A percentile compares a stretch with the other conserved stretches of the same genome.
Evolutionary conservation across 2,888 invertebrate genomes (phyloP).

Genomic region (Eledone cirrhosa): DNA sequence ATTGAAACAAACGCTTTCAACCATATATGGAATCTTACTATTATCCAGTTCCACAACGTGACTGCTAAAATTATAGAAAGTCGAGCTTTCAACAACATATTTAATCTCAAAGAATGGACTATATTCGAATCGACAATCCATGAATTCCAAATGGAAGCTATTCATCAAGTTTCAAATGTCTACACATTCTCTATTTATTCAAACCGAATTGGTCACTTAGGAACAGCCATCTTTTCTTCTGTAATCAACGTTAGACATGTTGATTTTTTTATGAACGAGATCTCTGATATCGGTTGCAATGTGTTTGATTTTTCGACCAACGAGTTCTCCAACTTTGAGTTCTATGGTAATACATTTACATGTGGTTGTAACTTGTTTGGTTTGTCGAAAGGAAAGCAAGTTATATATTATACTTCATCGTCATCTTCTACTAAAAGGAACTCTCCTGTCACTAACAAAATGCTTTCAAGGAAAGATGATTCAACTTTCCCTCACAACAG

Average conservation of each 20-base stretch:
- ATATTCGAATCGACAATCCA: background rate
- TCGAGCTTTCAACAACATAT: constrained; percentile 4
- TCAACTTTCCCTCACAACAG: background rate
- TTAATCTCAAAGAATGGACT: background rate
- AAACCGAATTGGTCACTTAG: background rate
- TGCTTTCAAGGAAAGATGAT: background rate
- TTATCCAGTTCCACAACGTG: background rate
- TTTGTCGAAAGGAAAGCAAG: background rate
- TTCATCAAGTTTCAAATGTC: constrained; percentile 13
- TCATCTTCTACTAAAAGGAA: constrained; percentile 4
- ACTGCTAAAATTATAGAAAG: background rate
- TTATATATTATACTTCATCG: background rate
- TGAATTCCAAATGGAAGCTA: background rate
- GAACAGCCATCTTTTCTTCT: background rate
- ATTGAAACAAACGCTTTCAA: constrained; percentile 15
- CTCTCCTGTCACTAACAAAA: background rate
- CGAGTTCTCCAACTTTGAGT: constrained; percentile 11
- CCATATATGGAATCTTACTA: background rate
- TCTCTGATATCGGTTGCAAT: constrained; percentile 4
- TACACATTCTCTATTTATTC: constrained; percentile 15
- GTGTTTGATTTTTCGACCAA: constrained; percentile 1
- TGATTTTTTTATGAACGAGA: constrained; percentile 11
- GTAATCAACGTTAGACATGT: background rate
- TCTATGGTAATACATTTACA: background rate
- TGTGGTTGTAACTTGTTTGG: constrained; percentile 13